Conservation (phyloP, 2,113 vertebrate genomes). For the Morphnarchus princeps region DNA sequence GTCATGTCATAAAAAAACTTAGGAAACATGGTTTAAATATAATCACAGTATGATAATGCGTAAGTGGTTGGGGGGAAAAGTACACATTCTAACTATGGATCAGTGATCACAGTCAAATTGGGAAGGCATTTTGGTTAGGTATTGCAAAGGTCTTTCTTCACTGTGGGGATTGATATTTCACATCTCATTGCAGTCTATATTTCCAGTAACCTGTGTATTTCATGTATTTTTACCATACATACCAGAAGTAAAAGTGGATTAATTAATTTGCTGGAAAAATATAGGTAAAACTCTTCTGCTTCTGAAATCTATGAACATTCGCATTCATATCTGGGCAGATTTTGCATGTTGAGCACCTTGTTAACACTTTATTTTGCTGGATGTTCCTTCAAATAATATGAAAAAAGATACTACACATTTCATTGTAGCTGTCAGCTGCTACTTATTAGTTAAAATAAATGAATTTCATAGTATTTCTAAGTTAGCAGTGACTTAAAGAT, state of each 20-base stretch:
- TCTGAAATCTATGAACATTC: background rate
- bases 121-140: background rate
- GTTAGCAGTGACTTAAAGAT: background rate
- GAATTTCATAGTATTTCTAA: background rate
- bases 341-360: background rate
- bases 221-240: background rate
- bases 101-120: background rate
- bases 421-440: background rate
- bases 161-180: background rate
- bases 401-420: background rate
- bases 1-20: background rate
- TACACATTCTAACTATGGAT: fast-evolving
- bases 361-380: background rate
- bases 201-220: background rate
- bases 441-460: background rate
- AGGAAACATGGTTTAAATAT: background rate
- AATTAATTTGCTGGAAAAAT: background rate
- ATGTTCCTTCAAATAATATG: background rate
- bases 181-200: background rate
- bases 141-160: background rate
- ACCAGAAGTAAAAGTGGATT: background rate
- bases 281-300: background rate
- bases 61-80: background rate
- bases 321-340: background rate
- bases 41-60: background rate